Percentiles rank a stretch among this genome's conserved stretches.
Evolutionary conservation across 2,797 vertebrate genomes (phyloP).

Genomic region (Rhinella marina): DNA sequence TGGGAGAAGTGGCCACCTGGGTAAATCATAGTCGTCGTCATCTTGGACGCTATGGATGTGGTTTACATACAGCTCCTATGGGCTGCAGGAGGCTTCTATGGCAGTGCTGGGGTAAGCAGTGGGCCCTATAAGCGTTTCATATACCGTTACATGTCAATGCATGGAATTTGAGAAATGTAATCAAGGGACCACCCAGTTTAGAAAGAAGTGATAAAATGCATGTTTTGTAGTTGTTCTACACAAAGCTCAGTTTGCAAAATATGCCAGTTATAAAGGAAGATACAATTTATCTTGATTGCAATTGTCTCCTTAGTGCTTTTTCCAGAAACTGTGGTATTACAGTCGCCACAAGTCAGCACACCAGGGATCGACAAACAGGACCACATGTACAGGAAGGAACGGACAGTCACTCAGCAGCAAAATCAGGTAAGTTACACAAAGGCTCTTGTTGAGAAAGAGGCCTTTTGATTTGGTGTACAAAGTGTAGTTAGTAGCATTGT

Average conservation of each 20-base stretch:
- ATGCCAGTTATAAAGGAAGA: background rate
- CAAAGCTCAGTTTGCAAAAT: background rate
- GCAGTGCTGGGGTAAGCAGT: too few relatives aligned
- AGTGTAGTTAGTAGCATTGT: constrained; percentile 19
- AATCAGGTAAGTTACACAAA: constrained; percentile 66
- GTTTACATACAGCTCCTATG: too few relatives aligned
- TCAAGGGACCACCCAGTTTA: too few relatives aligned
- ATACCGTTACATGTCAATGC: too few relatives aligned
- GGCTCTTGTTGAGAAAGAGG: background rate
- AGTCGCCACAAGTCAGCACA: constrained; percentile 73
- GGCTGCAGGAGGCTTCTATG: too few relatives aligned
- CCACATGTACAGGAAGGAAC: constrained; percentile 45
- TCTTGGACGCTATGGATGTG: too few relatives aligned
- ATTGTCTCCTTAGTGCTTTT: constrained; percentile 82
- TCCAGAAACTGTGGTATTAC: constrained; percentile 77
- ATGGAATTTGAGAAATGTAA: too few relatives aligned
- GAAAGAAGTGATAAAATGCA: background rate
- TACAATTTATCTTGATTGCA: background rate
- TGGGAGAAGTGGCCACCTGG: too few relatives aligned
- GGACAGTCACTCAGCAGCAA: constrained; percentile 34
- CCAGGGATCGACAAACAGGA: constrained; percentile 62
- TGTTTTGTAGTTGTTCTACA: background rate
- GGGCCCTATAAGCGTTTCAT: too few relatives aligned
- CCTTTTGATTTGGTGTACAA: constrained; percentile 21
- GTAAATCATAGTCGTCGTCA: too few relatives aligned